Conservation (phyloP, 2,797 vertebrate species). For the Epinephelus malabaricus region DNA sequence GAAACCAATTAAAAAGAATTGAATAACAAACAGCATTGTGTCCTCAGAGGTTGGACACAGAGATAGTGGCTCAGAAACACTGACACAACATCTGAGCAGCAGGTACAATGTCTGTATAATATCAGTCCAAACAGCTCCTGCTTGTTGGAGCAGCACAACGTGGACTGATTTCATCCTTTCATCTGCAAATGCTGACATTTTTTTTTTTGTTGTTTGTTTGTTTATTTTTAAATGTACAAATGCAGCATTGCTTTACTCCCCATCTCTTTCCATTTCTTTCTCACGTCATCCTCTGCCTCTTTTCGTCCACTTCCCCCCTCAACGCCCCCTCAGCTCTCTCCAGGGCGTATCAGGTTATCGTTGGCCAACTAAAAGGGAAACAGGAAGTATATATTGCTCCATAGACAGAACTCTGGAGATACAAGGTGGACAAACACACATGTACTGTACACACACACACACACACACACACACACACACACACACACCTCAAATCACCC, state of each 20-base stretch:
- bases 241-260: not conserved
- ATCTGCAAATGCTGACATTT: not conserved
- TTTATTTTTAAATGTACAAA: constrained; percentile 12
- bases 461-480: not conserved
- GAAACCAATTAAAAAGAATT: constrained; percentile 75
- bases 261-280: constrained; percentile 20
- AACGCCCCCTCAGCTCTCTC: constrained; percentile 53
- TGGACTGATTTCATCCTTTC: constrained; percentile 16
- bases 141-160: constrained; percentile 1
- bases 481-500: too few relatives aligned
- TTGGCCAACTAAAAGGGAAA: constrained; percentile 75
- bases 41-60: constrained; percentile 47
- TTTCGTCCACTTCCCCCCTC: constrained; percentile 27
- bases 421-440: constrained; percentile 44
- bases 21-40: constrained; percentile 63
- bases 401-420: constrained; percentile 61
- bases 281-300: constrained; percentile 28
- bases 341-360: constrained; percentile 79
- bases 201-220: not conserved
- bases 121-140: constrained; percentile 16
- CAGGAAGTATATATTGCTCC: constrained; percentile 70
- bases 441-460: not conserved
- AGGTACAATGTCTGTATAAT: constrained; percentile 17
- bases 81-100: constrained; percentile 38
- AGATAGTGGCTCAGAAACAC: constrained; percentile 46